Base-by-base conservation (phyloP, 2,888 invertebrate genomes). In the Horisme vitalbata region DNA sequence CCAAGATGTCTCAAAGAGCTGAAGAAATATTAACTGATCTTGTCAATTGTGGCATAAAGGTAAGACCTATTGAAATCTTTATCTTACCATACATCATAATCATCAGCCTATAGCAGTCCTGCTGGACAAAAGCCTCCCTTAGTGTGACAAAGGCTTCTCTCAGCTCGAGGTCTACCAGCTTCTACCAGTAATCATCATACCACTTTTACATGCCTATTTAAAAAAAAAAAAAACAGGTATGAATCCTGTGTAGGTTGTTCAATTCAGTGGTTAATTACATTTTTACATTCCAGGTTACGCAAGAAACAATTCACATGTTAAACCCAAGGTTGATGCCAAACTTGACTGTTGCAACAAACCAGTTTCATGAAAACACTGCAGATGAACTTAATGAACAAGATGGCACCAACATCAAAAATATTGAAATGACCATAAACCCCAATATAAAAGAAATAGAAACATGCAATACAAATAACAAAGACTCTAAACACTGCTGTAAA, bases 1-100 rank as follows among this genome's bases (percentile, higher is more conserved):
- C 23, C 0, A 14, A 35, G 21, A 28, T 34, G 30, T 14, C 34
- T 23, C 21, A 4, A n/a, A 43, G 11, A 23, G 11, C 41, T 23
- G 34, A 43, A 20, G 13, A 35, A 15, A 28, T 35, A 2, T 21
- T 35, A 23, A 23, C 34, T 28, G 9, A 35, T 11, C 2, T 43
- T 1, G 8, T 30, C 5, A 14, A 30, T 1, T 14, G 23, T 14
- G 28, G 30, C 3, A 12, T 23, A 8, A 23, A 35, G 34, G 34
- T 30, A 27, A 15, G 11, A 7, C 11, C 18, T 15, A n/a, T n/a
- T n/a, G n/a, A n/a, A n/a, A n/a, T n/a, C n/a, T n/a, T n/a, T n/a
- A n/a, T n/a, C n/a, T n/a, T n/a, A n/a, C n/a, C n/a, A n/a, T n/a
- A n/a, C n/a, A n/a, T n/a, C n/a, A n/a, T n/a, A n/a, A n/a, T n/a